A percentile compares a stretch with the other conserved stretches of the same genome.
These are phyloP conservation scores for Callosobruchus maculatus DNA, from an alignment of 2,888 invertebrate species.

Conservation along the genomic window DNA sequence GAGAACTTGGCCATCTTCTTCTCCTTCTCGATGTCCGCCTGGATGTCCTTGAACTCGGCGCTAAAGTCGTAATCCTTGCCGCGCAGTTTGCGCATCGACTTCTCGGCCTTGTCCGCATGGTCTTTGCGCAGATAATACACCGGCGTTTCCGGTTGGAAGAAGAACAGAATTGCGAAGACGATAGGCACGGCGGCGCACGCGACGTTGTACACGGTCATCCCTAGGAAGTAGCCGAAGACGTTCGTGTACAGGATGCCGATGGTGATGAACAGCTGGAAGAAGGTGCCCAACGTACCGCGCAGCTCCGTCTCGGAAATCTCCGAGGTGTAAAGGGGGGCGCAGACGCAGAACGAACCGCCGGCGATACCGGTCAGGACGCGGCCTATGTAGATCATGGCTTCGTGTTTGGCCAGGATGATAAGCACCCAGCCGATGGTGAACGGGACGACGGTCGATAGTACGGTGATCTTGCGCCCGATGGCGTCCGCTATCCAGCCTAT, in stretches of 20 bases:
- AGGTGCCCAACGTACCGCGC: slow-evolving; percentile 78
- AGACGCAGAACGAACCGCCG: slow-evolving; percentile 79
- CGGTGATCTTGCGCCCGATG: slow-evolving; percentile 69
- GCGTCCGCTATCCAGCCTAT: slow-evolving; percentile 54
- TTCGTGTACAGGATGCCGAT: slow-evolving; percentile 81
- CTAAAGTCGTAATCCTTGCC: slow-evolving; percentile 67
- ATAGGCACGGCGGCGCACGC: slow-evolving; percentile 65
- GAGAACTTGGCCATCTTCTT: slow-evolving; percentile 56
- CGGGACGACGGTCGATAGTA: slow-evolving; percentile 62
- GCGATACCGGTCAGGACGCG: slow-evolving; percentile 66
- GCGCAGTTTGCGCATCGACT: slow-evolving; percentile 67
- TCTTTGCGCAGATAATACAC: slow-evolving; percentile 64
- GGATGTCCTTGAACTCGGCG: slow-evolving; percentile 51
- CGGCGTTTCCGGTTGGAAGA: slow-evolving; percentile 87
- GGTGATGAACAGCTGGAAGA: slow-evolving; percentile 81
- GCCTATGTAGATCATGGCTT: slow-evolving; percentile 61
- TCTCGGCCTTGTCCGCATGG: slow-evolving; percentile 62
- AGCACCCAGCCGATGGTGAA: slow-evolving; percentile 72
- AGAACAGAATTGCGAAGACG: slow-evolving; percentile 65
- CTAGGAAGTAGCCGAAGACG: slow-evolving; percentile 58
- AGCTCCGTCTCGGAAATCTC: slow-evolving; percentile 83
- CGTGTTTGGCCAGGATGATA: slow-evolving; percentile 63
- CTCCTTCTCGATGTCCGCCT: slow-evolving; percentile 52
- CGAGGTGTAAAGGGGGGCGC: slow-evolving; percentile 79
- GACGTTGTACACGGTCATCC: slow-evolving; percentile 59